A percentile compares a stretch with the other conserved stretches of the same genome.
These are phyloP conservation scores for Rallus crepitans DNA, from an alignment of 2,797 vertebrate species.

Conservation along the genomic window DNA sequence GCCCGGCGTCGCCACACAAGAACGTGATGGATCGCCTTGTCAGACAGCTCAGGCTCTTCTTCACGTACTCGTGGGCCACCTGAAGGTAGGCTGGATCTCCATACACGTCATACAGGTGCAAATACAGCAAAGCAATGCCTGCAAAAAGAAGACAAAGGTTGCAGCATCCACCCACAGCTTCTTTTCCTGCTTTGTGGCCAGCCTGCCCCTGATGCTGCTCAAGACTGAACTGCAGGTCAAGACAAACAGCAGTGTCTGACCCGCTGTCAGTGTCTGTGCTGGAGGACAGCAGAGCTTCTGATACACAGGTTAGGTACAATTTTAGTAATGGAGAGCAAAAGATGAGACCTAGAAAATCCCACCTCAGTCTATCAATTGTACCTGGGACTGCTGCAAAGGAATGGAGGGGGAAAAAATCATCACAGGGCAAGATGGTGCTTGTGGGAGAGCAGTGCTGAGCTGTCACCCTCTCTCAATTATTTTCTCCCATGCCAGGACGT, in stretches of 20 bases:
- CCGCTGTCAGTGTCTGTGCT: neutral
- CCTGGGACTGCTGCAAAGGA: neutral
- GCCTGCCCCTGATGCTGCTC: neutral
- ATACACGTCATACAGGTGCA: conserved; percentile 90
- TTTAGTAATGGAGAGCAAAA: neutral
- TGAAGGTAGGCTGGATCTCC: conserved; percentile 86
- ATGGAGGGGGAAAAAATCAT: neutral
- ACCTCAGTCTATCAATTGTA: neutral
- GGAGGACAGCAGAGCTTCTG: neutral
- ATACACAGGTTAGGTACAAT: neutral
- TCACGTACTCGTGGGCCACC: conserved; percentile 85
- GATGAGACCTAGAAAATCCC: neutral
- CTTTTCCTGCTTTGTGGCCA: neutral
- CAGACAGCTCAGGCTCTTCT: conserved; percentile 86
- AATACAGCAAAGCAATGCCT: conserved; percentile 94
- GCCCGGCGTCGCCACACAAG: conserved; percentile 92
- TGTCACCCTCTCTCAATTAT: neutral
- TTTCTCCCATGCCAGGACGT: neutral
- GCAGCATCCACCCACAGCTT: neutral
- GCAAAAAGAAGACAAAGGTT: conserved; percentile 3
- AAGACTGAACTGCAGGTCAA: neutral
- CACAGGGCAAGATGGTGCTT: neutral
- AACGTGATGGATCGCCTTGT: conserved; percentile 90
- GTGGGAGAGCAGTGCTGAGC: neutral
- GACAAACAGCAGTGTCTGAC: neutral